Conservation (phyloP, 2,888 invertebrate genomes). For the Lasioglossum oenotherae region DNA sequence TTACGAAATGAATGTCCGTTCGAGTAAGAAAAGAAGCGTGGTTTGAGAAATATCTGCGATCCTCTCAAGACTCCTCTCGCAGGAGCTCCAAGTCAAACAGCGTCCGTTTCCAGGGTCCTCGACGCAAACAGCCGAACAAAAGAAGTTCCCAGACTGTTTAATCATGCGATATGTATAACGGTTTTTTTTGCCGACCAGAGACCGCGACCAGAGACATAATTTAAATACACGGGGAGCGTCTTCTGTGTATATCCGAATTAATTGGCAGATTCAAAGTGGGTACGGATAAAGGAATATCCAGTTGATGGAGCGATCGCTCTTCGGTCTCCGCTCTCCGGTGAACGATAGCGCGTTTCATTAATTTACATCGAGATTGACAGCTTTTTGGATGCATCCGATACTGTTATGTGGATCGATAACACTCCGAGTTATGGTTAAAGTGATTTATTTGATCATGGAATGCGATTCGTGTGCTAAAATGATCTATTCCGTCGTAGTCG, state of each 20-base stretch:
- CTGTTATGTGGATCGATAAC: neutral
- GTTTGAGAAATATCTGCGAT: neutral
- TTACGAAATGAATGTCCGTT: neutral
- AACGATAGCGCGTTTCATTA: neutral
- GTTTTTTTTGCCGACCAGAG: slow-evolving; percentile 1
- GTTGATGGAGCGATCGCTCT: neutral
- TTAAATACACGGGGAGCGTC: neutral
- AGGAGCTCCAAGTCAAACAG: neutral
- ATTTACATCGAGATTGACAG: neutral
- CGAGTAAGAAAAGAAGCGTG: neutral
- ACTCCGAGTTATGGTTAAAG: neutral
- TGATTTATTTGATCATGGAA: neutral
- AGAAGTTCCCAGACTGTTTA: neutral
- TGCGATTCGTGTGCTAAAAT: neutral
- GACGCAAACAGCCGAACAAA: neutral
- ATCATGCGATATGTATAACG: neutral
- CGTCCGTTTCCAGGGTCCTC: neutral
- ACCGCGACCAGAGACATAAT: too few species aligned
- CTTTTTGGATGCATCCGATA: neutral
- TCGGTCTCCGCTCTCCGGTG: neutral
- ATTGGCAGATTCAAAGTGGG: neutral
- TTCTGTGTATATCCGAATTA: neutral
- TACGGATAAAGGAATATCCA: neutral
- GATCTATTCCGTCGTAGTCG: neutral
- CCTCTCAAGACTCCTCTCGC: neutral